A percentile compares a stretch with the other conserved stretches of the same genome.
These are phyloP conservation scores for Stictocephala bisonia DNA, from an alignment of 2,888 invertebrate genomes.

Conservation along the genomic window DNA sequence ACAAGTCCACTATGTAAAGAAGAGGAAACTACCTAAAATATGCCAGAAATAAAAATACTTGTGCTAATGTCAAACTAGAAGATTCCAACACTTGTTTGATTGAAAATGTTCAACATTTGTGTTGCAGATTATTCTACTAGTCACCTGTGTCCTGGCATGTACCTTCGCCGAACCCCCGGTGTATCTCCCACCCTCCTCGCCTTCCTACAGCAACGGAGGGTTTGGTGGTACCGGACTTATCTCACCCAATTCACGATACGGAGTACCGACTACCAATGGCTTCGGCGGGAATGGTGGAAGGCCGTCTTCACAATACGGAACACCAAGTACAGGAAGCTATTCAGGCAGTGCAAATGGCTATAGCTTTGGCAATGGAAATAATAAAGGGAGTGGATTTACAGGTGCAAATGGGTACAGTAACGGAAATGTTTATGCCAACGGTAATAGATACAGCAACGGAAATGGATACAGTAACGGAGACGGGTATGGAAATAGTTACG, in stretches of 20 bases:
- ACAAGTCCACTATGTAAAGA: too few relatives aligned
- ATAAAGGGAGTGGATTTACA: constrained; percentile 29
- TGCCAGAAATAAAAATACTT: too few relatives aligned
- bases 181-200: constrained; percentile 52
- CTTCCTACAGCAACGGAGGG: constrained; percentile 47
- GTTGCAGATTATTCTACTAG: constrained; percentile 51
- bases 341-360: constrained; percentile 15
- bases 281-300: constrained; percentile 31
- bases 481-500: constrained; percentile 25
- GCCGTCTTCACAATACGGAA: constrained; percentile 48
- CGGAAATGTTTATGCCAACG: constrained; percentile 37
- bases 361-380: constrained; percentile 12
- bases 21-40: too few relatives aligned
- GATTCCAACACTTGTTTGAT: too few relatives aligned
- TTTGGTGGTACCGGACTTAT: constrained; percentile 2
- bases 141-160: constrained; percentile 46
- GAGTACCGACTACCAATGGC: constrained; percentile 35
- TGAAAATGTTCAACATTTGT: too few relatives aligned
- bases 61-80: too few relatives aligned
- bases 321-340: constrained; percentile 45
- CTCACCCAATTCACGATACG: constrained; percentile 43
- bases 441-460: constrained; percentile 12
- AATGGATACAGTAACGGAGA: constrained; percentile 4
- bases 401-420: constrained; percentile 28
- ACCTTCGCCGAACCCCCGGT: constrained; percentile 52